Percentiles rank a stretch among this genome's conserved stretches.
These are phyloP conservation scores for Kryptopterus vitreolus DNA, from an alignment of 2,797 vertebrate species.

Conservation along the genomic window DNA sequence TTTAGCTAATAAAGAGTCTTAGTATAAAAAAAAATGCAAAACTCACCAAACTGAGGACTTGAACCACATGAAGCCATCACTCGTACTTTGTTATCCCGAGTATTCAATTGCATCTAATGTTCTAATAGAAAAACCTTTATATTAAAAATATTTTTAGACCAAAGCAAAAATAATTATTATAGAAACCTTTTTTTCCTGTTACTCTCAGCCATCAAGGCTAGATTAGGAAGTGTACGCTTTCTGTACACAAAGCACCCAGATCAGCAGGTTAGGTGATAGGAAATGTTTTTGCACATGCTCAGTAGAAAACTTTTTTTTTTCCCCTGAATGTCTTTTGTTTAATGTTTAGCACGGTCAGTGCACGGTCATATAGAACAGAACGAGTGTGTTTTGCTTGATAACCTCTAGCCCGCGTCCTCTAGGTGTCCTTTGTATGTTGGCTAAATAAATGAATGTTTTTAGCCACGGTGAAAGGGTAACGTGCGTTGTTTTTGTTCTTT, in stretches of 20 bases:
- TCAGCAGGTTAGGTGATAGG: constrained; percentile 29
- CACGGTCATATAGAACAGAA: neutral
- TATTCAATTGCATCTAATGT: no score
- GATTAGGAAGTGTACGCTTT: constrained; percentile 17
- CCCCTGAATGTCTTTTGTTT: constrained; percentile 4
- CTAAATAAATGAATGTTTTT: neutral
- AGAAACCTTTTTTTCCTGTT: neutral
- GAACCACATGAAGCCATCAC: constrained; percentile 39
- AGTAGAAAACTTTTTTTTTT: constrained; percentile 3
- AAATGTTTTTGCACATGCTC: neutral
- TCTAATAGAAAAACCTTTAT: no score
- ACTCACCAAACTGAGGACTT: constrained; percentile 45
- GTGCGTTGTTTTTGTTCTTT: no score
- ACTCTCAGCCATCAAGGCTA: neutral
- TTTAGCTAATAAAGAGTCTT: neutral
- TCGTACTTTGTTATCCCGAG: neutral
- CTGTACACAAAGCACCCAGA: constrained; percentile 23
- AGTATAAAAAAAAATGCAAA: neutral
- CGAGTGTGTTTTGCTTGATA: neutral
- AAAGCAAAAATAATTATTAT: neutral
- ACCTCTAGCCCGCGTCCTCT: neutral
- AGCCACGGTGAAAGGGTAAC: neutral
- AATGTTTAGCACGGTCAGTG: constrained; percentile 15
- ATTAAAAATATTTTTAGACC: neutral
- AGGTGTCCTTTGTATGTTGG: neutral